Base-by-base conservation (phyloP, 2,113 vertebrate species). In the Ochotona curzoniae region DNA sequence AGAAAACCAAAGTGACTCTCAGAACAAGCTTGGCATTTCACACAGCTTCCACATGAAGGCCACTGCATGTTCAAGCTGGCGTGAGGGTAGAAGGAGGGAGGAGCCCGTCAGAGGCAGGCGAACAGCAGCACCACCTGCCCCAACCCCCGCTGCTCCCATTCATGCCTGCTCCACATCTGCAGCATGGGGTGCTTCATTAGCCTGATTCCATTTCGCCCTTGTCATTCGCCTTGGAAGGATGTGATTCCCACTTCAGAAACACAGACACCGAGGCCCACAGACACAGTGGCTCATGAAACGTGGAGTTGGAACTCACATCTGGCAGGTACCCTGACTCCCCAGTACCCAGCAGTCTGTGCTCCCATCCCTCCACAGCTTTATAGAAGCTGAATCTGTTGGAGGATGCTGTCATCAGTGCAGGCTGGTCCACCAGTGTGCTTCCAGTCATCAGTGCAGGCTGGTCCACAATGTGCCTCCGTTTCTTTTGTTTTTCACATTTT, bases 101-200 rank as follows among this genome's bases (percentile, higher is more conserved):
- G 60, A 13, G 8, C 49, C 71, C 18, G 15, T 8, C 0, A 0
- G 8, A 25, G 70, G 2, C 17, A 17, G 51, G 1, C 0, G 17
- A 54, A 51, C 63, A 7, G 69, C 23, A 38, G 38, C 8, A 3
- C 7, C 38, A 44, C 38, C 38, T 6, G 38, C 38, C 38, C 38
- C 38, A 44, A 44, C 38, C 38, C 38, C 38, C 38, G 38, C 38
- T 44, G 38, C 38, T 44, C 18, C 57, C 1, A 20, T n/a, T 47
- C 7, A 1, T 5, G 8, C 5, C 51, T 20, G 6, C 0, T 7
- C 61, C 84, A 73, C 17, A 21, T 30, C 6, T 18, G 1, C 63
- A 35, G 13, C 0, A 23, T 21, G 20, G 13, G 44, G 25, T 10
- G 51, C 44, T 51, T 15, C 32, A 8, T 79, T 9, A 30, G 20